Base-by-base conservation (phyloP, 2,888 invertebrate species). In the Polyommatus icarus region DNA sequence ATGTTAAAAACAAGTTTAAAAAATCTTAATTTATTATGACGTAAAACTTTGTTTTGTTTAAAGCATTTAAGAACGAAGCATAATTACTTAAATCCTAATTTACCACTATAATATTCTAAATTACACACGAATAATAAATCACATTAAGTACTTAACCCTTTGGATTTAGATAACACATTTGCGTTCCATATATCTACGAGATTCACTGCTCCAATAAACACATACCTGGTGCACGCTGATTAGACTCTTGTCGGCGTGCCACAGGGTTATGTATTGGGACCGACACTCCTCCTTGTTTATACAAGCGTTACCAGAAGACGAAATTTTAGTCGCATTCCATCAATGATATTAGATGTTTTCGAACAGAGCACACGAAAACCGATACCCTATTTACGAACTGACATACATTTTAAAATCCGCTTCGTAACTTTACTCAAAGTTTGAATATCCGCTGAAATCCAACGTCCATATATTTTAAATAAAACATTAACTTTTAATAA, bases 401-500 rank as follows among this genome's bases (percentile, higher is more conserved):
- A 72, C 40, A 72, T 46, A 46, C 46, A 73, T 73, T 73, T 40
- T 46, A 24, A 73, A 73, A 73, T 20, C 46, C 46, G 18, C 46
- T 46, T 20, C 24, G 40, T n/a, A 73, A 73, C 73, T 72, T 72
- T 18, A 8, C 71, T 20, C 20, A 40, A 40, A 72, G n/a, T 73
- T 73, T 73, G 29, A 73, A 46, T 73, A 73, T 73, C 24, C 73
- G 46, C 73, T 40, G 73, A 73, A 40, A 73, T 73, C 15, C 73
- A 20, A 46, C 46, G 73, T 40, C 46, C 24, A 54, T 54, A 73
- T 75, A 75, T 75, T 75, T 67, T 75, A 75, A 75, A 73, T 54
- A 54, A 54, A 75, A 50, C 29, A 75, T 29, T 75, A 54, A 75
- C 75, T 75, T 75, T 75, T 75, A 75, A 75, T 75, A 75, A 54